A percentile compares a stretch with the other conserved stretches of the same genome.
Conservation (phyloP, 2,888 invertebrate genomes). For the Chloroclysta siterata region DNA sequence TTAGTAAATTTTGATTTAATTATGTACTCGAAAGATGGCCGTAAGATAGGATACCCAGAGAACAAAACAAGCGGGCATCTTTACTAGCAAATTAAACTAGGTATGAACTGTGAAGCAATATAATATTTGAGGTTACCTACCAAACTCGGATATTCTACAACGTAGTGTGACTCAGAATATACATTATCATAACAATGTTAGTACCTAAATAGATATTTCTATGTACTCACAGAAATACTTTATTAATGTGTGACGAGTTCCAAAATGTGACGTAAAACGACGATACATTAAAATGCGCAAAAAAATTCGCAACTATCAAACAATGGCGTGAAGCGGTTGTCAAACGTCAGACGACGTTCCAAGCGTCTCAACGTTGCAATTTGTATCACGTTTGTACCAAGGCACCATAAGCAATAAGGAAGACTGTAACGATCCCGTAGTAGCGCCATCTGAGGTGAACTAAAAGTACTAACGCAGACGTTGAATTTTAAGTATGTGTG, state of each 20-base stretch:
- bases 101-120: background rate
- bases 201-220: background rate
- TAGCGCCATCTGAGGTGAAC: slow-evolving; percentile 52
- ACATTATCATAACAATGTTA: slow-evolving; percentile 1
- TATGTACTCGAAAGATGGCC: too few relatives aligned
- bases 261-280: slow-evolving; percentile 17
- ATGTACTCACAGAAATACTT: background rate
- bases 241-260: background rate
- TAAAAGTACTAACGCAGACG: slow-evolving; percentile 5
- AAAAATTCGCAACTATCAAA: slow-evolving; percentile 57
- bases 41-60: too few relatives aligned
- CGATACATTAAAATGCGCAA: slow-evolving; percentile 43
- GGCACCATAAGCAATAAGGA: slow-evolving; percentile 52
- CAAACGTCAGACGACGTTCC: slow-evolving; percentile 52
- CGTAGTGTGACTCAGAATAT: slow-evolving; percentile 7
- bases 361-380: slow-evolving; percentile 80
- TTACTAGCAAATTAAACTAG: too few relatives aligned
- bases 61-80: too few relatives aligned
- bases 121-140: background rate
- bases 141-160: background rate
- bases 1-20: too few relatives aligned
- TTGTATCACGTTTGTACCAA: slow-evolving; percentile 75
- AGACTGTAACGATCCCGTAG: background rate
- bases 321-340: slow-evolving; percentile 39
- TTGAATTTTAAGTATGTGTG: slow-evolving; percentile 1